Evolutionary conservation across 2,113 vertebrate genomes (phyloP), one percentile per base, ranked within the genome.

Genomic region (Gadus chalcogrammus): DNA sequence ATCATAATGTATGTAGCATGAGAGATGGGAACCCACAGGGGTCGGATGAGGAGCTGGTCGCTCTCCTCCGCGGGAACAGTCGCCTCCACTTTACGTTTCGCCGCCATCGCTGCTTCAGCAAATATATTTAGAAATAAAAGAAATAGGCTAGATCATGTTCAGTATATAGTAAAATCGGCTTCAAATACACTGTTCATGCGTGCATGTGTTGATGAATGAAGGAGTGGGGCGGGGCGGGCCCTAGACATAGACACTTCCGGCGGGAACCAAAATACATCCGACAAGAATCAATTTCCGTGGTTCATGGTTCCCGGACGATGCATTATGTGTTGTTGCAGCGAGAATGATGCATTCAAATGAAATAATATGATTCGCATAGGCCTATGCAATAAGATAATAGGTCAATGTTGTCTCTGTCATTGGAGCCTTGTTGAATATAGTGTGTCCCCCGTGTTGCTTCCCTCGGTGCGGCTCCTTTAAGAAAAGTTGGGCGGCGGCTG

Each of bases 381-480:
- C 3, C 31, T 35, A 7, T 12, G 12, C 42, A 48, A 48, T 48
- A 48, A 48, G 11, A 48, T 48, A 48, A 48, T 9, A 48, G 31
- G 31, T 35, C 6, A 35, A 7, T 35, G 4, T 35, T 4, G 31
- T 35, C 4, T 35, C 31, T 35, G 31, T 35, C 31, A 35, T 7
- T 2, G 31, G 31, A 35, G 31, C 31, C 31, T 35, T 35, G 31
- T 35, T 35, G 31, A 35, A 35, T 35, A 35, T 35, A 35, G 55
- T 15, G 55, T 5, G n/a, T 58, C 15, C 55, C 55, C 15, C 55
- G 55, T 17, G n/a, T 4, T 61, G 12, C 18, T 15, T 27, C 2
- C 24, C 24, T 24, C 1, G 68, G 0, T 8, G 72, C 85, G 86
- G 55, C 80, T 55, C 89, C 92, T 93, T 92, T 93, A 93, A 93